phyloP scores from a whole-genome alignment of 2,888 invertebrate species.

The Galeopsomyia nigrocyanea region DNA sequence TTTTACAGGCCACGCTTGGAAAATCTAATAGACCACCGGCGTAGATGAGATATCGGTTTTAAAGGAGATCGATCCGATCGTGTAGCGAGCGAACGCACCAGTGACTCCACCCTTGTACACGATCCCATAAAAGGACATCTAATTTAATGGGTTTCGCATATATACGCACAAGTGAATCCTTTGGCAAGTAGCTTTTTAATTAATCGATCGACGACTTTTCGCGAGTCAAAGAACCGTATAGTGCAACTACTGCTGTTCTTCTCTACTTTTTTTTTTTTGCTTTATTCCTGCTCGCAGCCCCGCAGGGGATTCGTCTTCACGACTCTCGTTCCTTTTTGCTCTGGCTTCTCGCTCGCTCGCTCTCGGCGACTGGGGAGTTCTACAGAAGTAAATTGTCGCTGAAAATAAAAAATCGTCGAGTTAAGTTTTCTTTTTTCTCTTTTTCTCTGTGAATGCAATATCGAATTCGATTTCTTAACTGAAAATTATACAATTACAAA shows the following conservation, averaged over 20 bases:
- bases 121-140: no score
- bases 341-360: no score
- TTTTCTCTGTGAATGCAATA: no score
- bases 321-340: no score
- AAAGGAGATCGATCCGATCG: slow-evolving; percentile 52
- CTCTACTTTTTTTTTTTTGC: background rate
- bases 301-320: no score
- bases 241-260: slow-evolving; percentile 1
- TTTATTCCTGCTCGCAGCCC: no score
- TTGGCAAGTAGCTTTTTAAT: slow-evolving; percentile 33
- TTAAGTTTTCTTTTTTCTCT: no score
- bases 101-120: background rate
- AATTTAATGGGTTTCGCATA: background rate
- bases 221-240: background rate
- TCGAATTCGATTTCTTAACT: no score
- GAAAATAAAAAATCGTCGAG: no score
- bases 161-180: background rate
- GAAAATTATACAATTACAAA: no score
- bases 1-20: slow-evolving; percentile 26
- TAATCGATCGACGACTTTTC: slow-evolving; percentile 23
- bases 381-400: no score
- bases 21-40: slow-evolving; percentile 63
- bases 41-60: slow-evolving; percentile 62
- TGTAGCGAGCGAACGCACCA: background rate
- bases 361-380: no score